Base-by-base conservation (phyloP, 1,140 invertebrate species). In the Hylaeus anthracinus region DNA sequence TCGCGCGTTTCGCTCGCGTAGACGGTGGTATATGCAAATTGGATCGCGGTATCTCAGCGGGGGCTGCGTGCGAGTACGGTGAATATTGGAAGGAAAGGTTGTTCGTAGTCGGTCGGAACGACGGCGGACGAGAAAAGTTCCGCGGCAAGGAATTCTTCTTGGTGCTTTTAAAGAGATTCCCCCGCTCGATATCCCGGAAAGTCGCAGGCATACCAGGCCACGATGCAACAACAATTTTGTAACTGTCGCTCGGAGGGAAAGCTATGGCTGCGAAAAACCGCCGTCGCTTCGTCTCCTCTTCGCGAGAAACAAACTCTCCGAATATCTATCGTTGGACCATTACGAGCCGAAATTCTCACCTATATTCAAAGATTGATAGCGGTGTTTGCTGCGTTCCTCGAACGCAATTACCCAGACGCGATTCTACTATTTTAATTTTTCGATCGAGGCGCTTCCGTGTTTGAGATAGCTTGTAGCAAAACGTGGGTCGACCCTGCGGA, bases 1-100 rank as follows among this genome's bases (percentile, higher is more conserved):
- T 14, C 5, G 53, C 53, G 12, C 43, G 69, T 79, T 56, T 65
- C 48, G 9, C 77, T 53, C n/a, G 51, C n/a, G 1, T 12, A 56
- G 39, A 15, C 26, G 66, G n/a, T 43, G 5, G 58, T 14, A 71
- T 71, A 83, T 75, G 58, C 58, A 81, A 81, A 83, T 81, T 83
- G 65, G 78, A 63, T 75, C 63, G 73, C 39, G 6, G 65, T 65
- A 51, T 55, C 41, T 39, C 67, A 1, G 8, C 43, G 3, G 6
- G 66, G 45, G 43, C 26, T 26, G 12, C 37, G 15, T 43, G 66
- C 51, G 10, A 45, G 12, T n/a, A 55, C 60, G 15, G 4, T 14
- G 79, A 53, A 75, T 76, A 81, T 81, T 45, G 64, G 58, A 64
- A 75, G 79, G 53, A 61, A 76, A 70, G 65, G 15, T 56, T 43